Conservation (phyloP, 2,797 vertebrate genomes). For the Hafferia zeledoni region DNA sequence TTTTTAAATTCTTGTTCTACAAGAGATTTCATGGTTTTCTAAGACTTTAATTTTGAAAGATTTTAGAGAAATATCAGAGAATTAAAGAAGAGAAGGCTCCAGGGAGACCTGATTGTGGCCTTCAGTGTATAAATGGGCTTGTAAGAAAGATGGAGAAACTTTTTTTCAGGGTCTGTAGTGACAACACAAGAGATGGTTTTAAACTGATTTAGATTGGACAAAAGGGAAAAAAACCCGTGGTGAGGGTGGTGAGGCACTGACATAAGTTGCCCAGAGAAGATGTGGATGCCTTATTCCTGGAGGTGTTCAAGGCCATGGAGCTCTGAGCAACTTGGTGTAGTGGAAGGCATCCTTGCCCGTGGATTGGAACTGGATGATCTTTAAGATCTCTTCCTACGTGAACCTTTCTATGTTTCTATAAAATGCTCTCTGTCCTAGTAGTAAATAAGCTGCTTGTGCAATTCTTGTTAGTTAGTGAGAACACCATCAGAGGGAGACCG, state of each 20-base stretch:
- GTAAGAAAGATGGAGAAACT: not conserved
- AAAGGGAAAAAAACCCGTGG: too few relatives aligned
- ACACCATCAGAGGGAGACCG: not conserved
- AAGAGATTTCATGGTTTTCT: not conserved
- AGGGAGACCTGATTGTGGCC: not conserved
- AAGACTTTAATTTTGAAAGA: not conserved
- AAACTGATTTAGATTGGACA: not conserved
- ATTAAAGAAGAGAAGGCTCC: not conserved
- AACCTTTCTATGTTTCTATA: not conserved
- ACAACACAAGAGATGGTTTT: not conserved
- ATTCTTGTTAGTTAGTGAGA: not conserved
- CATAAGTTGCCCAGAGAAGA: not conserved
- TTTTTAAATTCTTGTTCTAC: not conserved
- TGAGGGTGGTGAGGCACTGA: not conserved
- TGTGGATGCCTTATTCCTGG: not conserved
- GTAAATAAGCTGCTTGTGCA: not conserved
- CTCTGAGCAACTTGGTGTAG: not conserved
- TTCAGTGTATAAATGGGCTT: not conserved
- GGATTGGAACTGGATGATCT: not conserved
- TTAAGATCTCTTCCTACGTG: not conserved
- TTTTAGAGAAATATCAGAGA: not conserved
- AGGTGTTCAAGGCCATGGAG: not conserved
- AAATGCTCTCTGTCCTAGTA: not conserved
- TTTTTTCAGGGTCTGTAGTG: not conserved
- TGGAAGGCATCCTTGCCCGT: not conserved